Conservation (phyloP, 1,140 invertebrate species). For the Cydia fagiglandana region DNA sequence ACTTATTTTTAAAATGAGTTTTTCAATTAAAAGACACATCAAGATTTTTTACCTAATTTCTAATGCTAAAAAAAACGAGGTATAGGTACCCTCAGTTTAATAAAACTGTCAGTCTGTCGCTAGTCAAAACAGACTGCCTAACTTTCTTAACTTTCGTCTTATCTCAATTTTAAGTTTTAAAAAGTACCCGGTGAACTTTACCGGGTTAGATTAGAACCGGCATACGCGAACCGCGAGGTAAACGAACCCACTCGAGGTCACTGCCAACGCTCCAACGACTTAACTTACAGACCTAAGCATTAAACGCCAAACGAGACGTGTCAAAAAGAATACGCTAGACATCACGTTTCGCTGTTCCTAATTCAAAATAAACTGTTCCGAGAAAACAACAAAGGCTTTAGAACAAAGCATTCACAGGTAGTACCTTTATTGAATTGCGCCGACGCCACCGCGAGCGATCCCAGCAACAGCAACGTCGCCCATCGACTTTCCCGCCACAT, state of each 20-base stretch:
- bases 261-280: slow-evolving; percentile 16
- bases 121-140: too few relatives aligned
- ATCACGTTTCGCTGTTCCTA: slow-evolving; percentile 17
- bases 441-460: slow-evolving; percentile 64
- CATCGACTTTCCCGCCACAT: slow-evolving; percentile 59
- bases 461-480: slow-evolving; percentile 61
- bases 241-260: slow-evolving; percentile 30
- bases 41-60: too few relatives aligned
- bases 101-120: too few relatives aligned
- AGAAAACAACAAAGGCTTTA: slow-evolving; percentile 48
- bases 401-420: slow-evolving; percentile 72
- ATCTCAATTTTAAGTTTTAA: neutral
- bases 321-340: slow-evolving; percentile 31
- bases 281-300: neutral
- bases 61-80: too few relatives aligned
- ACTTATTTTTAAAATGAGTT: too few relatives aligned
- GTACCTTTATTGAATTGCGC: slow-evolving; percentile 74
- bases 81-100: too few relatives aligned
- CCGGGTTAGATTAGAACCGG: slow-evolving; percentile 3
- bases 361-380: slow-evolving; percentile 35
- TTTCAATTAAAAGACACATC: too few relatives aligned
- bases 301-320: neutral
- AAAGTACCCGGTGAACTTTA: slow-evolving; percentile 16
- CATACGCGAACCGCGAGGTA: slow-evolving; percentile 23
- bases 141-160: neutral